phyloP scores from a whole-genome alignment of 1,140 invertebrate species.

The Papilio xuthus region DNA sequence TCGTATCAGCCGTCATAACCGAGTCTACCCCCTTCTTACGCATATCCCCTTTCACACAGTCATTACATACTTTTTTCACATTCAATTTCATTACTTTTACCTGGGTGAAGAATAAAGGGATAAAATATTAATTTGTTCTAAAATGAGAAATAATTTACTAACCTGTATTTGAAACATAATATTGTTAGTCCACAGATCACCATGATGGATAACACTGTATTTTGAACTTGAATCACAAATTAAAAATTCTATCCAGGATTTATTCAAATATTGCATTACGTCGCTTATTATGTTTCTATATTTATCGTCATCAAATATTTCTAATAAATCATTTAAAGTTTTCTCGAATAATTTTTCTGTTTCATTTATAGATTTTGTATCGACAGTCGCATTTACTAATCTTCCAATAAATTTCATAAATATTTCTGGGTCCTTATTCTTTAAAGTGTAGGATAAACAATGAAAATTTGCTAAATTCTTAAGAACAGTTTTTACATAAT shows the following conservation, averaged over 20 bases:
- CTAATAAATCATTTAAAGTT: slow-evolving; percentile 22
- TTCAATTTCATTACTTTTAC: not conserved
- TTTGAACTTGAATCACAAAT: slow-evolving; percentile 40
- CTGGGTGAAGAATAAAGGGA: not conserved
- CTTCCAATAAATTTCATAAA: slow-evolving; percentile 48
- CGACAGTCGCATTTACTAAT: slow-evolving; percentile 39
- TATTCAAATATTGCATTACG: slow-evolving; percentile 22
- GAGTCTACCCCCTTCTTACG: no score
- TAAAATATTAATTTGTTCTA: not conserved
- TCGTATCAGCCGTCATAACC: no score
- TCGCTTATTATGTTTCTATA: slow-evolving; percentile 31
- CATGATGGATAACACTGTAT: slow-evolving; percentile 42
- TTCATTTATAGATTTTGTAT: not conserved
- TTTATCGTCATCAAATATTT: slow-evolving; percentile 40
- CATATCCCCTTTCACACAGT: no score
- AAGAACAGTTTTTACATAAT: slow-evolving; percentile 76
- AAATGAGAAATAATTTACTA: not conserved
- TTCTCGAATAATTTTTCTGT: slow-evolving; percentile 24
- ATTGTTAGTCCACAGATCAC: slow-evolving; percentile 45
- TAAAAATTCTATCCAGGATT: slow-evolving; percentile 13
- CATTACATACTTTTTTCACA: no score
- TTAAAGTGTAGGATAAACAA: slow-evolving; percentile 79
- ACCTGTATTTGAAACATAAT: slow-evolving; percentile 43
- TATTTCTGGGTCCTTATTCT: slow-evolving; percentile 60
- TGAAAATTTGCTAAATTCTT: slow-evolving; percentile 82